Evolutionary conservation across 1,140 invertebrate genomes (phyloP).

Genomic region (Drosophila kepulauana): DNA sequence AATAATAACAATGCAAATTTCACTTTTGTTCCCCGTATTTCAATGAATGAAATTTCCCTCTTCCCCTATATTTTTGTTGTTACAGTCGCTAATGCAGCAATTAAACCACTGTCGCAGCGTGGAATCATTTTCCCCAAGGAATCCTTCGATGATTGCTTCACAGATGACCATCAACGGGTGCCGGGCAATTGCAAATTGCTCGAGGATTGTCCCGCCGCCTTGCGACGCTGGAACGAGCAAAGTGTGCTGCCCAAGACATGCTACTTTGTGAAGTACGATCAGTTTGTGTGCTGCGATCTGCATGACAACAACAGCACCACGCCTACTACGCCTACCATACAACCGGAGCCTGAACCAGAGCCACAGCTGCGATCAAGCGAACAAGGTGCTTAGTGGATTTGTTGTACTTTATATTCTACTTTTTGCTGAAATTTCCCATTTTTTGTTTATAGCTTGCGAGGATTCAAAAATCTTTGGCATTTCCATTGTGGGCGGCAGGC

Average conservation of each 20-base stretch:
- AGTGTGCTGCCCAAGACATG: constrained; percentile 69
- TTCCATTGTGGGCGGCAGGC: constrained; percentile 83
- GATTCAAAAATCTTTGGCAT: constrained; percentile 21
- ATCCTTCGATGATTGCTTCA: constrained; percentile 67
- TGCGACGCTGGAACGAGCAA: constrained; percentile 53
- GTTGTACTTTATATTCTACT: neutral
- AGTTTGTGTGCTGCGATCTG: constrained; percentile 69
- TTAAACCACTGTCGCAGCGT: constrained; percentile 56
- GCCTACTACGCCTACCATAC: constrained; percentile 3
- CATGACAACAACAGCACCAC: constrained; percentile 14
- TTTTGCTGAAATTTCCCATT: neutral
- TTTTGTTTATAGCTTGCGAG: constrained; percentile 49
- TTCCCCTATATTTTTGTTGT: neutral
- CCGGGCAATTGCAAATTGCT: constrained; percentile 62
- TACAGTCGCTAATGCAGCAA: constrained; percentile 47
- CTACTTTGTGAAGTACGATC: constrained; percentile 77
- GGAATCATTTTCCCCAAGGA: constrained; percentile 74
- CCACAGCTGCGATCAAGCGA: constrained; percentile 43
- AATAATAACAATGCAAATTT: neutral
- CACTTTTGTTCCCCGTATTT: neutral
- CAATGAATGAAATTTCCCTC: neutral
- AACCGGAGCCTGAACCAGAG: constrained; percentile 12
- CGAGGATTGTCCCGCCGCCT: constrained; percentile 61
- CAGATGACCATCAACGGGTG: constrained; percentile 41
- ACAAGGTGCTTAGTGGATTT: constrained; percentile 36